Evolutionary conservation across 1,140 invertebrate species (phyloP), one percentile per base, ranked within the genome.

Genomic region (Caenorhabditis remanei): DNA sequence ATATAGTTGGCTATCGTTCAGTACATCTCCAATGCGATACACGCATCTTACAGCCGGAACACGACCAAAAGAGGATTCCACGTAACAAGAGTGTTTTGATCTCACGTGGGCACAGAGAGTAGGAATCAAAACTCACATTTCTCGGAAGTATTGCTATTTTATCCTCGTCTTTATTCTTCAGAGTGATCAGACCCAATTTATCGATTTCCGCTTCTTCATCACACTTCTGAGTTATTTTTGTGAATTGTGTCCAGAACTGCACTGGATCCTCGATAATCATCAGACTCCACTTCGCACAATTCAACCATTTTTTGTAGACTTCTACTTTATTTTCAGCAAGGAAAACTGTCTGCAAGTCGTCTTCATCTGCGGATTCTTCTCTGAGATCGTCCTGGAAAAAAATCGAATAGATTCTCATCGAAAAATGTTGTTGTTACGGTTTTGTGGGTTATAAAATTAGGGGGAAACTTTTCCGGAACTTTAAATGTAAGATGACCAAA

Each of bases 211-310:
- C 65, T 7, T 71, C 65, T 46, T 71, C 65, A 41, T 71, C 65
- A 46, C 65, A 71, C 24, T 71, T 71, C 19, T 46, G 43, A 0
- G 65, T 71, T 16, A 71, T 6, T 46, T 46, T 71, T 46, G 65
- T 71, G 41, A 71, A 71, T 71, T 71, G 65, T 4, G 65, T 71
- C 65, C 65, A 71, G 40, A 71, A 71, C 65, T 71, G 65, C 13
- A 71, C 65, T 43, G 65, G 65, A 43, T 71, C 65, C 11, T 71
- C 65, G 7, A 71, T 71, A 43, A 46, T 14, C 41, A 71, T 4
- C 40, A 71, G 16, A 46, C 16, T 71, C 65, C 65, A 71, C n/a
- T 71, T 71, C 24, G 65, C 65, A 71, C 65, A 71, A 46, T 71
- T 46, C 65, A 71, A n/a, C 65, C 65, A 71, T 71, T 71, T 71